Percentiles rank a stretch among this genome's conserved stretches.
These are phyloP conservation scores for Fringilla coelebs DNA, from an alignment of 2,797 vertebrate species.

Conservation along the genomic window DNA sequence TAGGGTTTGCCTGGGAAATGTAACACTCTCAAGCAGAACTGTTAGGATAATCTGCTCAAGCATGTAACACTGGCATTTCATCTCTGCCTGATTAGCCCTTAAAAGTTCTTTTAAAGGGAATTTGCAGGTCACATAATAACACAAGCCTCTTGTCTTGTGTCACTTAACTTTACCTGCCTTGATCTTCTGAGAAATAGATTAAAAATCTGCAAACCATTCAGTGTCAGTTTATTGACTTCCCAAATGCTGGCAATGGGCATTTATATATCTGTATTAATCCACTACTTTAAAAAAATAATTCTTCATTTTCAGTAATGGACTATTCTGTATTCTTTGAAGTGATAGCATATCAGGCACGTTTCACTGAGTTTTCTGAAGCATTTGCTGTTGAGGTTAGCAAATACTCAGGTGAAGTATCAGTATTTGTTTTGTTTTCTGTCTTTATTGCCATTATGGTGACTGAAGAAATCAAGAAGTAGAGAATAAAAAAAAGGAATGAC, in stretches of 20 bases:
- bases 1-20: neutral
- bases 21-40: neutral
- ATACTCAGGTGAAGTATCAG: neutral
- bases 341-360: neutral
- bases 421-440: neutral
- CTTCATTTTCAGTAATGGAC: neutral
- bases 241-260: neutral
- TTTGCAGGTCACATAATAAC: neutral
- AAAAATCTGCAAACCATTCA: neutral
- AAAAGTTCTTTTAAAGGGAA: conserved; percentile 3
- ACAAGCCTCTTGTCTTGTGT: neutral
- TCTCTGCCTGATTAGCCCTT: neutral
- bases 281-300: neutral
- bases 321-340: neutral
- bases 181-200: neutral
- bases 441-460: neutral
- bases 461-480: neutral
- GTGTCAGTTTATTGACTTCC: neutral
- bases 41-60: neutral
- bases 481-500: neutral
- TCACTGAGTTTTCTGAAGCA: neutral
- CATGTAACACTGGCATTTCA: neutral
- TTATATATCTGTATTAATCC: neutral
- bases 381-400: neutral
- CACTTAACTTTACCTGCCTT: neutral